Evolutionary conservation across 2,888 invertebrate genomes (phyloP).

Genomic region (Volucella inflata): DNA sequence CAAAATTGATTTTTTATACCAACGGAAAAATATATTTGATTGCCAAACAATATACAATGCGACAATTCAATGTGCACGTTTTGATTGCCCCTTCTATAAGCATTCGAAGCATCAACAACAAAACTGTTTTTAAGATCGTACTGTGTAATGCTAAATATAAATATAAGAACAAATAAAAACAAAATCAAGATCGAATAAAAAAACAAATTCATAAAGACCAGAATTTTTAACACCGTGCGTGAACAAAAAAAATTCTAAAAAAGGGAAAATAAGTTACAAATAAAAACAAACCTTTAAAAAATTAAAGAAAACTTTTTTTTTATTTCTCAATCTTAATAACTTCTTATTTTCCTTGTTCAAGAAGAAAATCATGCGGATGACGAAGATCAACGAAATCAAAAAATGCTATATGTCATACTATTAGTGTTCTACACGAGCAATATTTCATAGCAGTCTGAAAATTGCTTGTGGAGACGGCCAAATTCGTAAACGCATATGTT

Average conservation of each 20-base stretch:
- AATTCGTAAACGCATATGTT: too few species aligned
- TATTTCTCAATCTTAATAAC: not conserved
- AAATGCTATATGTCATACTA: too few species aligned
- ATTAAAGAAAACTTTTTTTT: not conserved
- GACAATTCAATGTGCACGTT: conserved; percentile 54
- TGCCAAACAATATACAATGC: conserved; percentile 73
- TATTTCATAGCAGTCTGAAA: too few species aligned
- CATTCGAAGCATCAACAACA: conserved; percentile 46
- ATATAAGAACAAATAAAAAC: conserved; percentile 23
- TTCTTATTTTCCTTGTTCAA: not conserved
- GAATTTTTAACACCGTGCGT: conserved; percentile 60
- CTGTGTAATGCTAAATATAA: conserved; percentile 49
- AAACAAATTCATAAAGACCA: conserved; percentile 57
- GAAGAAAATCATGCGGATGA: too few species aligned
- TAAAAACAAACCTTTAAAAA: conserved; percentile 23
- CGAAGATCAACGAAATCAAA: too few species aligned
- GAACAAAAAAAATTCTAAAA: conserved; percentile 46
- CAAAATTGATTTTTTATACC: conserved; percentile 70
- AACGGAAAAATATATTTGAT: conserved; percentile 67
- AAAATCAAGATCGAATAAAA: conserved; percentile 10
- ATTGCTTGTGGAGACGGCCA: too few species aligned
- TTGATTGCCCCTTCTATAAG: conserved; percentile 58
- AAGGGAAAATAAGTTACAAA: conserved; percentile 33
- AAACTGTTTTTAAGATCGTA: conserved; percentile 60
- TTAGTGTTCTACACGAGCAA: too few species aligned